Base-by-base conservation (phyloP, 2,797 vertebrate species). In the Capromys pilorides region DNA sequence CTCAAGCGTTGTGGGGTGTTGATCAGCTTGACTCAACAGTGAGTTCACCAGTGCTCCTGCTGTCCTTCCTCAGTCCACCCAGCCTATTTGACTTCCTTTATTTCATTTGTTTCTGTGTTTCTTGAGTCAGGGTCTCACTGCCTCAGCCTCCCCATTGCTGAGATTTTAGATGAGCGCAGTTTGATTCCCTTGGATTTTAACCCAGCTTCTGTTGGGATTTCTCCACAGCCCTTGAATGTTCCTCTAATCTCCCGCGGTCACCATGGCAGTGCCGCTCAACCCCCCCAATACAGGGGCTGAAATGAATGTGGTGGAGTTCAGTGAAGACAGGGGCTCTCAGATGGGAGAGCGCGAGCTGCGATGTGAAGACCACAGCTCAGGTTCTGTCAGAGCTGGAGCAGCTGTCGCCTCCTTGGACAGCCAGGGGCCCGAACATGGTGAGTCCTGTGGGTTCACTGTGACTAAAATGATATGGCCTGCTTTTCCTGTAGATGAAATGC, bases 361-460 rank as follows among this genome's bases (percentile, higher is more conserved):
- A 95, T 99, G 98, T 96, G 96, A 97, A 83, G 99, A 99, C 80
- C 98, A 99, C 95, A 98, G 98, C 92, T 98, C 99, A 96, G 98
- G 98, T 86, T 98, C 99, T 10, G 98, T 99, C 69, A 98, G 98
- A 92, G 99, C 98, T 0, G 98, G 99, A 95, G 99, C 99, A 66
- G 99, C 97, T 0, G 98, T 99, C 62, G 98, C 98, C 18, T 99
- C 98, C 28, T 98, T 99, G 97, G 99, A 98, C 0, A 98, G 99
- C 71, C 99, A 99, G 71, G 98, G 99, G 82, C 98, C 99, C 94
- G 98, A 99, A 95, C 99, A 98, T 97, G 98, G 99, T 99, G 97
- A 98, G 99, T 99, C 61, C 49, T 78, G 1, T 14, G 1, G 10
- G 8, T 2, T 78, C 41, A 2, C 4, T 1, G 6, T 9, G 36